Evolutionary conservation across 2,888 invertebrate species (phyloP).

Genomic region (Maniola hyperantus): DNA sequence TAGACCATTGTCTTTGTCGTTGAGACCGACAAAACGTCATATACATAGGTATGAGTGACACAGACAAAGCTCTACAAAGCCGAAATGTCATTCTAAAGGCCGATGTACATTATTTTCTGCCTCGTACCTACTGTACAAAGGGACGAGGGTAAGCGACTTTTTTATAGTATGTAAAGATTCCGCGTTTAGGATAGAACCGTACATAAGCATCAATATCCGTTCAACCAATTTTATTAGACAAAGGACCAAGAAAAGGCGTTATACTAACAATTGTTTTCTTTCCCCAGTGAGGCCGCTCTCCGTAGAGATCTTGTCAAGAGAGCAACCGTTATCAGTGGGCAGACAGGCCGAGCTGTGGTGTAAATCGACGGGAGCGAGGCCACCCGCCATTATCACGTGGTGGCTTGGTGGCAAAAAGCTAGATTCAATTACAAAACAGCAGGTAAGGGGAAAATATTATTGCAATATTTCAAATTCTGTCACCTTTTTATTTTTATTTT

Average conservation of each 20-base stretch:
- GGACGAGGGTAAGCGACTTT: too few species aligned
- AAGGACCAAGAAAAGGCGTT: not conserved
- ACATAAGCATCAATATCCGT: not conserved
- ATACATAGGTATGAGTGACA: too few species aligned
- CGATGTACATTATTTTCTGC: too few species aligned
- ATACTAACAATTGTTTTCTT: slow-evolving; percentile 23
- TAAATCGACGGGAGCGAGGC: slow-evolving; percentile 91
- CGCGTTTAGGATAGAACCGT: too few species aligned
- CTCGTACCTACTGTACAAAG: too few species aligned
- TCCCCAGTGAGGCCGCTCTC: slow-evolving; percentile 89
- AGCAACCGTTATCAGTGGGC: slow-evolving; percentile 92
- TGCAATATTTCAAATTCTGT: too few species aligned
- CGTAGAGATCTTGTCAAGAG: slow-evolving; percentile 90
- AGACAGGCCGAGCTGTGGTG: slow-evolving; percentile 92
- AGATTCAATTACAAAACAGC: slow-evolving; percentile 67
- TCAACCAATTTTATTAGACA: not conserved
- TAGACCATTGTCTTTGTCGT: too few species aligned
- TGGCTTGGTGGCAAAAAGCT: slow-evolving; percentile 89
- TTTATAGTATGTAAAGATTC: too few species aligned
- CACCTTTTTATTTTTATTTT: too few species aligned
- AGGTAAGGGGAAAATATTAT: slow-evolving; percentile 49
- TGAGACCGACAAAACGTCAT: too few species aligned
- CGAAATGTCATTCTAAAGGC: too few species aligned
- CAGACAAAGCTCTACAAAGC: too few species aligned
- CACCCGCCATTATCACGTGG: slow-evolving; percentile 93